These are phyloP conservation scores for Lagenorhynchus albirostris DNA, from an alignment of 2,113 vertebrate species.

Conservation along the genomic window DNA sequence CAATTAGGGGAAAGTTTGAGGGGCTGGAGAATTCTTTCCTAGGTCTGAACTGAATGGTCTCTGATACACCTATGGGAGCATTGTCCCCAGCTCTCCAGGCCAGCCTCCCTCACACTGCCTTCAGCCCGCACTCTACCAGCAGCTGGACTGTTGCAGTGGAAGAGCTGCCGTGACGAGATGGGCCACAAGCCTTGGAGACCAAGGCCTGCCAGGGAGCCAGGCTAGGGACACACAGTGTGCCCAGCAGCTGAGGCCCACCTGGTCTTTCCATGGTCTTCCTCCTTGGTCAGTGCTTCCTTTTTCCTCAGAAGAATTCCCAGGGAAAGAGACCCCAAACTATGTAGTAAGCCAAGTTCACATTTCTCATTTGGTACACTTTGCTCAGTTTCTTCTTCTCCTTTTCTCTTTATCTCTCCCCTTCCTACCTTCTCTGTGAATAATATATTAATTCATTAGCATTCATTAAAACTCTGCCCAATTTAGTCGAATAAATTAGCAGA, in stretches of 20 bases:
- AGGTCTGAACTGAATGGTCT: background rate
- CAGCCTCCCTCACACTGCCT: background rate
- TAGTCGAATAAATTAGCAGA: slow-evolving; percentile 51
- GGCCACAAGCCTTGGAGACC: background rate
- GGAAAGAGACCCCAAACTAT: background rate
- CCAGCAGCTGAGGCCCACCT: background rate
- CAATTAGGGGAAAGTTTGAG: background rate
- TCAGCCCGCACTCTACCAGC: background rate
- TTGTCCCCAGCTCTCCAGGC: background rate
- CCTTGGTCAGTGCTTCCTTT: background rate
- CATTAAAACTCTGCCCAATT: slow-evolving; percentile 29
- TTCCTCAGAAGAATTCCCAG: background rate
- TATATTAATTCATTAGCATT: slow-evolving; percentile 41
- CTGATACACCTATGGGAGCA: background rate
- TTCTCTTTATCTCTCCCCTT: background rate
- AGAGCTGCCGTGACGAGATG: background rate
- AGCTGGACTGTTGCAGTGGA: background rate
- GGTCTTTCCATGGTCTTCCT: background rate
- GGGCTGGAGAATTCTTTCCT: background rate
- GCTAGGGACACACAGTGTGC: rapidly evolving
- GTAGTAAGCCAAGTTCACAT: background rate
- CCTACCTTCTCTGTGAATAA: background rate
- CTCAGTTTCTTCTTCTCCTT: background rate
- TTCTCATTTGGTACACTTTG: background rate
- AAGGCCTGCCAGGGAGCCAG: background rate